phyloP scores from a whole-genome alignment of 2,888 invertebrate genomes.

The Sphinx pinastri region DNA sequence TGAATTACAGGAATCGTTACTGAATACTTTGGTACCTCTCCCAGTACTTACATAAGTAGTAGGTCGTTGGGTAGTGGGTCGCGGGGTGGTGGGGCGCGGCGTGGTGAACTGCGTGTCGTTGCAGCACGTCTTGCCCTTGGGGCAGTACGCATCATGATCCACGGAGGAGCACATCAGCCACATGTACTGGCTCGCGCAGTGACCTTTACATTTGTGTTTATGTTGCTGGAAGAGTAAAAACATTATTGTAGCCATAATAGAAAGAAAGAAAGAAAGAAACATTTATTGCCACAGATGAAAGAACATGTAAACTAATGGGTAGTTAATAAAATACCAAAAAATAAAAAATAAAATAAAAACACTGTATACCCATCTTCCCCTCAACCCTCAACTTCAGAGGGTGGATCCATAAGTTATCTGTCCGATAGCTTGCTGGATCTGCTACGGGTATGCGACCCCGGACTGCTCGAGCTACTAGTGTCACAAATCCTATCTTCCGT shows the following conservation, averaged over 20 bases:
- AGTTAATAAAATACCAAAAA: no score
- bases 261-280: background rate
- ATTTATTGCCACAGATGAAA: no score
- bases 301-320: no score
- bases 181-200: conserved; percentile 89
- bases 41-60: conserved; percentile 3
- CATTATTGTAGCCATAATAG: background rate
- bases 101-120: conserved; percentile 81
- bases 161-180: conserved; percentile 60
- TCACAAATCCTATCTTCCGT: no score
- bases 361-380: no score
- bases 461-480: no score
- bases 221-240: conserved; percentile 44
- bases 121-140: conserved; percentile 91
- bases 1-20: no score
- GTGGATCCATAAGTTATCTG: no score
- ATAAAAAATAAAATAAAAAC: no score
- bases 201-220: conserved; percentile 88
- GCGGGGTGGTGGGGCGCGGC: conserved; percentile 58
- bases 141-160: conserved; percentile 90
- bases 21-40: background rate
- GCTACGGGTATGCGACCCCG: no score
- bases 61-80: conserved; percentile 54
- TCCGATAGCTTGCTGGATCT: no score
- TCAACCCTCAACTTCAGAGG: no score